Percentiles rank a stretch among this genome's conserved stretches.
Conservation (phyloP, 2,113 vertebrate genomes). For the Dipodomys spectabilis region DNA sequence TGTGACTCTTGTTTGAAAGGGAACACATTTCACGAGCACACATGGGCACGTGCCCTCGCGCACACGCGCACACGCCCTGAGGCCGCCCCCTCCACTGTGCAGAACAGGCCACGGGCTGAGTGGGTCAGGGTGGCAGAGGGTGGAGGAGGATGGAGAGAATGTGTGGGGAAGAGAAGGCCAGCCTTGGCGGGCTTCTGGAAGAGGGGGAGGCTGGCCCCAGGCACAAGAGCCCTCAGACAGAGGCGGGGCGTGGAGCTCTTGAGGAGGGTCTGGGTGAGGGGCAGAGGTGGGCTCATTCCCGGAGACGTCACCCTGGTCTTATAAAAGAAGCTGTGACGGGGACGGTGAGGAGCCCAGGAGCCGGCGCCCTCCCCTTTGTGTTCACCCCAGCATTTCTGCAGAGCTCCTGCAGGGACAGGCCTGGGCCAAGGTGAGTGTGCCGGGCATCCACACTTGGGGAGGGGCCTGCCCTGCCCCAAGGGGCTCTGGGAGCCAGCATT, state of each 20-base stretch:
- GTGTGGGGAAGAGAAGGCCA: neutral
- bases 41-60: neutral
- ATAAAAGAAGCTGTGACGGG: conserved; percentile 17
- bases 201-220: neutral
- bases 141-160: neutral
- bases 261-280: neutral
- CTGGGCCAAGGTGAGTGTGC: conserved; percentile 52
- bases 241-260: neutral
- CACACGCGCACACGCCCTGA: too few species aligned
- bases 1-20: neutral
- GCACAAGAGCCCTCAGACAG: neutral
- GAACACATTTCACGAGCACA: neutral
- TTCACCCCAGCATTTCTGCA: neutral
- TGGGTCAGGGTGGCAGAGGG: neutral
- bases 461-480: neutral
- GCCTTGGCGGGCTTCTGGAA: neutral
- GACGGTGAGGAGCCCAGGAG: neutral
- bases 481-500: neutral
- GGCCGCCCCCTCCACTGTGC: neutral
- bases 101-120: neutral
- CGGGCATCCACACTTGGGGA: fast-evolving
- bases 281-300: neutral
- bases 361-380: neutral
- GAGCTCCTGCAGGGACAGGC: neutral
- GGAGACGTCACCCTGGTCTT: conserved; percentile 48